Evolutionary conservation across 2,113 vertebrate genomes (phyloP).

Genomic region (Fukomys damarensis): DNA sequence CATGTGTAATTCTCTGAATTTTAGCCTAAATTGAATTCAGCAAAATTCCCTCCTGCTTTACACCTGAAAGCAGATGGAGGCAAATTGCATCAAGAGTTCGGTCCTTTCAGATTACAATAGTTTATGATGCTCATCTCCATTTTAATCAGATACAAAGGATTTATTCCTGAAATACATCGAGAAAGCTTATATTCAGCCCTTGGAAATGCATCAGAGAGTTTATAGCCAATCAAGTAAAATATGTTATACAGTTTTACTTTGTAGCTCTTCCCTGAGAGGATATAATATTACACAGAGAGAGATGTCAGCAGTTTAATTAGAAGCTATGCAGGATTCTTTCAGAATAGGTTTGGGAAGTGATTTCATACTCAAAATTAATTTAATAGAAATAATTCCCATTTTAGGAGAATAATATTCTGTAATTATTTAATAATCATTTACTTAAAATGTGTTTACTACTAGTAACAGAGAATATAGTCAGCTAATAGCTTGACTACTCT

Average conservation of each 20-base stretch:
- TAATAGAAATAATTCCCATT: slow-evolving; percentile 60
- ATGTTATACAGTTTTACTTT: slow-evolving; percentile 74
- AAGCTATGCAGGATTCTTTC: slow-evolving; percentile 38
- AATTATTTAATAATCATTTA: slow-evolving; percentile 31
- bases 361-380: slow-evolving; percentile 53
- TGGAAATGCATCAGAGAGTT: slow-evolving; percentile 79
- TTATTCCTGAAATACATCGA: slow-evolving; percentile 81
- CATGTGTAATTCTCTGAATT: slow-evolving; percentile 58
- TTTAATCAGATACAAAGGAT: slow-evolving; percentile 85
- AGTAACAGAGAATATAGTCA: neutral
- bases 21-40: slow-evolving; percentile 75
- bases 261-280: slow-evolving; percentile 54
- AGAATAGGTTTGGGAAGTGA: slow-evolving; percentile 23
- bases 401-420: neutral
- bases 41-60: slow-evolving; percentile 76
- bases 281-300: slow-evolving; percentile 43
- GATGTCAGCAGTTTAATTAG: slow-evolving; percentile 68
- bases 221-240: slow-evolving; percentile 79
- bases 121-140: slow-evolving; percentile 84
- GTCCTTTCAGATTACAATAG: slow-evolving; percentile 81
- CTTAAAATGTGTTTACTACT: neutral
- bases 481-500: neutral
- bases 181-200: slow-evolving; percentile 78
- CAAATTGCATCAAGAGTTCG: slow-evolving; percentile 78
- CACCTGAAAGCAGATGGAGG: slow-evolving; percentile 84